Evolutionary conservation across 2,797 vertebrate species (phyloP).

Genomic region (Enteromius fasciolatus): DNA sequence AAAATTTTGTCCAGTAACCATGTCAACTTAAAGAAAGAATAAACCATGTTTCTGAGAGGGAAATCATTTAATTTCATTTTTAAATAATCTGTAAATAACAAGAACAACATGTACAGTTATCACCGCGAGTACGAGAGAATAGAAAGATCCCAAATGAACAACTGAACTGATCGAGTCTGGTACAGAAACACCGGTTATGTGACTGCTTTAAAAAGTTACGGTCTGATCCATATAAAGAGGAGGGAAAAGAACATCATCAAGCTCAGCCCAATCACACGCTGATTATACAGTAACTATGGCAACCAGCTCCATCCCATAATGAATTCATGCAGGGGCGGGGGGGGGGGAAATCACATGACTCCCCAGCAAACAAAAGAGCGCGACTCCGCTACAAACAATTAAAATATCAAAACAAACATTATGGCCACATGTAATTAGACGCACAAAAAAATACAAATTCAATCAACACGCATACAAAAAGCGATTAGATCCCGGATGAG

Average conservation of each 20-base stretch:
- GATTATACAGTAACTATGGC: conserved; percentile 26
- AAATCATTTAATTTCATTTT: conserved; percentile 62
- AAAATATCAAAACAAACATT: conserved; percentile 11
- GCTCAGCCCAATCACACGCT: conserved; percentile 1
- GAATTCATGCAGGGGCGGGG: conserved; percentile 9
- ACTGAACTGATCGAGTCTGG: conserved; percentile 42
- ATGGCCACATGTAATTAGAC: conserved; percentile 24
- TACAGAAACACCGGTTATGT: conserved; percentile 56
- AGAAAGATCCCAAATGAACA: conserved; percentile 54
- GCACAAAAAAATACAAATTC: not conserved
- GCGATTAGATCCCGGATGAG: not conserved
- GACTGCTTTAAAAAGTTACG: conserved; percentile 56
- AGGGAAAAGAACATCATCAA: not conserved
- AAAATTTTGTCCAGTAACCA: not conserved
- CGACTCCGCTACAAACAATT: conserved; percentile 2
- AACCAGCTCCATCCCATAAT: conserved; percentile 37
- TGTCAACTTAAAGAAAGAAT: not conserved
- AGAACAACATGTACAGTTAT: conserved; percentile 63
- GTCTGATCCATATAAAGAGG: conserved; percentile 42
- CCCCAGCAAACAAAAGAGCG: conserved; percentile 10
- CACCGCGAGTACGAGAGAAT: conserved; percentile 60
- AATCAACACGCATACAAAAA: not conserved
- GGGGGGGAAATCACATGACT: not conserved
- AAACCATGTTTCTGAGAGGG: conserved; percentile 37
- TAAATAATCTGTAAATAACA: conserved; percentile 64